Percentiles rank a stretch among this genome's conserved stretches.
Evolutionary conservation across 2,888 invertebrate genomes (phyloP).

Genomic region (Andrena chrysosceles): DNA sequence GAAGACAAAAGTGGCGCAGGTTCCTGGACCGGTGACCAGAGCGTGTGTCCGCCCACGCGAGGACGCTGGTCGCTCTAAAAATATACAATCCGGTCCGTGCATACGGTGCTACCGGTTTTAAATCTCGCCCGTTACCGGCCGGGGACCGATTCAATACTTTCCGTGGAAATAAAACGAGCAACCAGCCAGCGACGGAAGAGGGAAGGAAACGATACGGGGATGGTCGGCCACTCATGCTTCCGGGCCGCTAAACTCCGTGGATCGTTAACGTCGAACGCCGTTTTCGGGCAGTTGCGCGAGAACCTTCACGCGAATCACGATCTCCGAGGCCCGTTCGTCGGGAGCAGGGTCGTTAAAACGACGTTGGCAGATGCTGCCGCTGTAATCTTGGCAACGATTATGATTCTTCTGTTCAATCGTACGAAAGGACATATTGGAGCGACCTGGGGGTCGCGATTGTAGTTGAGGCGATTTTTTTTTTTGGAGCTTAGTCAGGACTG

Average conservation of each 20-base stretch:
- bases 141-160: slow-evolving; percentile 61
- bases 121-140: slow-evolving; percentile 74
- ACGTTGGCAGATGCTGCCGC: slow-evolving; percentile 21
- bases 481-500: too few relatives aligned
- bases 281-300: slow-evolving; percentile 32
- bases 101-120: slow-evolving; percentile 82
- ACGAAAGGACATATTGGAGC: background rate
- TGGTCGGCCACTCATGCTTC: slow-evolving; percentile 26
- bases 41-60: slow-evolving; percentile 77
- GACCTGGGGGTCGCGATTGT: background rate
- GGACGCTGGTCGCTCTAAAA: slow-evolving; percentile 78
- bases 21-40: slow-evolving; percentile 75
- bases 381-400: slow-evolving; percentile 31
- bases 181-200: slow-evolving; percentile 1
- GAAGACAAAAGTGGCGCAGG: slow-evolving; percentile 66
- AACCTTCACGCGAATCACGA: slow-evolving; percentile 26
- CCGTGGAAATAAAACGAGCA: slow-evolving; percentile 61
- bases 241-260: slow-evolving; percentile 28
- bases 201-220: slow-evolving; percentile 5
- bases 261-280: slow-evolving; percentile 54
- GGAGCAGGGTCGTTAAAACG: slow-evolving; percentile 27
- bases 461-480: background rate
- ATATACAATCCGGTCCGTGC: slow-evolving; percentile 76
- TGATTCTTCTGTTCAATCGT: slow-evolving; percentile 23
- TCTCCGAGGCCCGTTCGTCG: background rate